These are phyloP conservation scores for Catonia carolina DNA, from an alignment of 2,888 invertebrate genomes.

Conservation along the genomic window DNA sequence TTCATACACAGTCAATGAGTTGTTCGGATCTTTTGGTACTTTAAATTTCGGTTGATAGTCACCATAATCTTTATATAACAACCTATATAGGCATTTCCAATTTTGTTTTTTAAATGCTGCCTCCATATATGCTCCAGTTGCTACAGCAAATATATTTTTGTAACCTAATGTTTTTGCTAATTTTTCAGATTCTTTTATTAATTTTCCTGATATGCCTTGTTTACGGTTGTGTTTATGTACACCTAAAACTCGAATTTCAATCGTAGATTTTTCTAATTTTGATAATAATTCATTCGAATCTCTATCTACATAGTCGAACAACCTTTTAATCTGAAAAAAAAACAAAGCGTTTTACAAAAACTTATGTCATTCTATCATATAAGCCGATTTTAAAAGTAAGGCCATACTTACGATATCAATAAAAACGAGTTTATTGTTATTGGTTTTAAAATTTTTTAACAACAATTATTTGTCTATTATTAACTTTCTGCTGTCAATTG, in stretches of 20 bases:
- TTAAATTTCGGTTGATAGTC: too few relatives aligned
- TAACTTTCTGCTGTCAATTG: too few relatives aligned
- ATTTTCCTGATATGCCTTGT: not conserved
- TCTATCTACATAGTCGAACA: not conserved
- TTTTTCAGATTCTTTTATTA: constrained; percentile 3
- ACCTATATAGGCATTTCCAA: not conserved
- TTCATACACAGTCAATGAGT: too few relatives aligned
- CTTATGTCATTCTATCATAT: too few relatives aligned
- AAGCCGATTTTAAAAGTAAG: too few relatives aligned
- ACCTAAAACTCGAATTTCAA: not conserved
- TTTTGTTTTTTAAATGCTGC: not conserved
- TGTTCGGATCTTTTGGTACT: too few relatives aligned
- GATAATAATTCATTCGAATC: not conserved
- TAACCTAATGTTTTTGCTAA: not conserved
- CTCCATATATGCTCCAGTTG: not conserved
- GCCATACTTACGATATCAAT: too few relatives aligned
- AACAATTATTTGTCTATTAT: too few relatives aligned
- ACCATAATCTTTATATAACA: too few relatives aligned
- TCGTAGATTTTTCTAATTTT: not conserved
- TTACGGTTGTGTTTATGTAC: not conserved
- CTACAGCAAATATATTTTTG: not conserved
- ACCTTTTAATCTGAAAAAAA: not conserved
- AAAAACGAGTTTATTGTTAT: too few relatives aligned
- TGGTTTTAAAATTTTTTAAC: too few relatives aligned
- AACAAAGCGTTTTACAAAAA: not conserved